Conservation (phyloP, 2,797 vertebrate species). For the Gambelia wislizenii region DNA sequence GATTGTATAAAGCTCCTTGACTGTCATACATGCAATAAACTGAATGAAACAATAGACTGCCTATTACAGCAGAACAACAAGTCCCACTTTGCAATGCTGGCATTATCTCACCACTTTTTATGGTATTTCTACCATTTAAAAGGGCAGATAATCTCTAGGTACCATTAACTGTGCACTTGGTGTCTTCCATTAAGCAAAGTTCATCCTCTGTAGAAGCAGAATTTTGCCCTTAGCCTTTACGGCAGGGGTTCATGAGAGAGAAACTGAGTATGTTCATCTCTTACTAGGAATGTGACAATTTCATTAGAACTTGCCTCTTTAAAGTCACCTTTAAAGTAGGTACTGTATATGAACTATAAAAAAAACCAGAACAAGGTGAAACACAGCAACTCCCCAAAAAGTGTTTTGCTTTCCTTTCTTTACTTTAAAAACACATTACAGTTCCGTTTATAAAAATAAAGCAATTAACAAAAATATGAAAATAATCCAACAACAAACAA, state of each 20-base stretch:
- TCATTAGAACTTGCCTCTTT: constrained; percentile 27
- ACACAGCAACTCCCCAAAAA: constrained; percentile 17
- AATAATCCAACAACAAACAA: too few relatives aligned
- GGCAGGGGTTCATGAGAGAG: background rate
- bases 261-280: constrained; percentile 12
- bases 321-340: constrained; percentile 31
- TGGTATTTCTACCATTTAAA: constrained; percentile 31
- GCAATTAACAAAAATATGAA: too few relatives aligned
- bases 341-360: constrained; percentile 6
- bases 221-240: background rate
- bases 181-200: constrained; percentile 9
- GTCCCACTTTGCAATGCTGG: constrained; percentile 1
- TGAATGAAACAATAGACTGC: background rate
- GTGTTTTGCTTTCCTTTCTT: constrained; percentile 28
- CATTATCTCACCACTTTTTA: background rate
- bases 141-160: constrained; percentile 30
- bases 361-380: background rate
- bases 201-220: constrained; percentile 1
- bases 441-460: too few relatives aligned
- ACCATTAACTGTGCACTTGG: constrained; percentile 22
- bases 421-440: too few relatives aligned
- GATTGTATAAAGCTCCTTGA: background rate
- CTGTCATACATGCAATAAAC: background rate
- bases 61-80: background rate
- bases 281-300: constrained; percentile 17